Evolutionary conservation across 2,888 invertebrate genomes (phyloP), one percentile per base, ranked within the genome.

Genomic region (Anodontia alba): DNA sequence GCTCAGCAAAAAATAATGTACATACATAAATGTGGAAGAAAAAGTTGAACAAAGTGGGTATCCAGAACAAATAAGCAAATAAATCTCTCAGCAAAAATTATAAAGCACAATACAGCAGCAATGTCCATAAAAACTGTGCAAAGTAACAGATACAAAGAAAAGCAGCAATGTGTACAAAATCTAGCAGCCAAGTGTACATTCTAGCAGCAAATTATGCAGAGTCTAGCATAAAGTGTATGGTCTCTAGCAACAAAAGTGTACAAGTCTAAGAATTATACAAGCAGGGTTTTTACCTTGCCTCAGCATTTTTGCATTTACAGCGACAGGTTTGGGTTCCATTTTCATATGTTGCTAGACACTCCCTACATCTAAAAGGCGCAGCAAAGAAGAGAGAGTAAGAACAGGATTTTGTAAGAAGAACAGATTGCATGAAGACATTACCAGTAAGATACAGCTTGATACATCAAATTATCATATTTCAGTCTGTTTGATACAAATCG

Each of bases 281-380:
- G 54, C 54, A 54, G 10, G 12, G 54, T n/a, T 46, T 54, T 54
- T 69, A 69, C 69, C 69, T 69, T 15, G 42, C 29, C n/a, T 69
- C 69, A 29, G 38, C 23, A 43, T 38, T 69, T 69, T 69, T 62
- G 33, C 62, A 46, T 46, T 69, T 69, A 42, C 69, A 69, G 26
- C 43, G 42, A 20, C 69, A 69, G 29, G 23, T 69, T 23, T 23
- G 69, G 42, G 43, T 33, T 46, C 69, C 69, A 69, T 42, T 42
- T 42, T 26, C 69, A 46, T 46, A 46, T 43, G 29, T 33, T 42
- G 69, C 69, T 69, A 69, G 69, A 76, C 85, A 85, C 76, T 82
- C 85, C 76, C 73, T 78, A 72, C 82, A 85, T 85, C 85, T 82
- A 85, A 42, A 46, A 72, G 75, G 54, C 49, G 71, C 66, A 74